A percentile compares a stretch with the other conserved stretches of the same genome.
These are phyloP conservation scores for Bradypodion pumilum DNA, from an alignment of 2,797 vertebrate species.

Conservation along the genomic window DNA sequence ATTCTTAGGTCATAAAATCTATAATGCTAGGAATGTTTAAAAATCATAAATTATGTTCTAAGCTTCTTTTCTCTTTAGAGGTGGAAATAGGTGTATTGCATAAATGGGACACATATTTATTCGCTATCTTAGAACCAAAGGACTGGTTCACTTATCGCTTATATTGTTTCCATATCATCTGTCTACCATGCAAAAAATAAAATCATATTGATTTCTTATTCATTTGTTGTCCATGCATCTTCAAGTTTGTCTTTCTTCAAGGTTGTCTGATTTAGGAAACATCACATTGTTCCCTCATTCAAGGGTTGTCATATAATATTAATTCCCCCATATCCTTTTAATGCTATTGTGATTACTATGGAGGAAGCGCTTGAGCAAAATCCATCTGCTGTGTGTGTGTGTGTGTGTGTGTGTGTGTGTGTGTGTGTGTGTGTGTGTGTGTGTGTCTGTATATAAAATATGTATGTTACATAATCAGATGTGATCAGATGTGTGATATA, in stretches of 20 bases:
- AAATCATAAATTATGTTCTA: not conserved
- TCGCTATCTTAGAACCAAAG: not conserved
- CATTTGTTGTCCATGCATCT: not conserved
- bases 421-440: too few species aligned
- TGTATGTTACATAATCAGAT: too few species aligned
- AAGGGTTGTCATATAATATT: not conserved
- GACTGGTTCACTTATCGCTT: not conserved
- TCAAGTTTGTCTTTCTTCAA: not conserved
- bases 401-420: too few species aligned
- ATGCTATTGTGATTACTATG: not conserved
- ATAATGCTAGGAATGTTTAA: not conserved
- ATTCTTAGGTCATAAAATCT: not conserved
- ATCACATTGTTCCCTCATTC: not conserved
- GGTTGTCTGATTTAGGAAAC: not conserved
- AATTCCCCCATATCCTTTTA: not conserved
- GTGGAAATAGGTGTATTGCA: too few species aligned
- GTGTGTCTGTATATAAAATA: too few species aligned
- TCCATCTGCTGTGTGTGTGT: too few species aligned
- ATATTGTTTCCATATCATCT: not conserved
- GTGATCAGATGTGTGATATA: not conserved
- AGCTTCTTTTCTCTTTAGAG: rapidly evolving
- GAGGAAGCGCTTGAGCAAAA: not conserved
- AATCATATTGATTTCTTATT: not conserved
- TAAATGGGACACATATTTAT: not conserved
- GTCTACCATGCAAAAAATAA: not conserved